Conservation (phyloP, 2,888 invertebrate genomes). For the Formica aserva region DNA sequence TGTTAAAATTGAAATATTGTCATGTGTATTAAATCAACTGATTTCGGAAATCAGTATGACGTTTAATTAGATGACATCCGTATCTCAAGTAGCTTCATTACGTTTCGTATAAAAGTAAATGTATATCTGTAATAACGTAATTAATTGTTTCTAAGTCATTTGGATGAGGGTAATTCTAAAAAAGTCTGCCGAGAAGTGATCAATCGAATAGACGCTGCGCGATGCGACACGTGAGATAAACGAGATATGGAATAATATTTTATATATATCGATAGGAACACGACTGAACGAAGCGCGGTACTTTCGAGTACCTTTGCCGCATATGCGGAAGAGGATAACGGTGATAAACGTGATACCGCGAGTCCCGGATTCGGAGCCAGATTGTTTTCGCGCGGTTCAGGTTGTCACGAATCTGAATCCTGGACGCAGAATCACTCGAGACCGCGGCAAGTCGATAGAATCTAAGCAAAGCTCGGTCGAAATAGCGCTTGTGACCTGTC, state of each 20-base stretch:
- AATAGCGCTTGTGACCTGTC: slow-evolving; percentile 58
- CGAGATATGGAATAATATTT: slow-evolving; percentile 1
- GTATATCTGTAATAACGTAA: not conserved
- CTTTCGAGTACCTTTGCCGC: slow-evolving; percentile 73
- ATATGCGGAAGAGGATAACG: slow-evolving; percentile 74
- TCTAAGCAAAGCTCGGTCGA: slow-evolving; percentile 72
- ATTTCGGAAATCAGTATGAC: not conserved
- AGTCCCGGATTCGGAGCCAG: slow-evolving; percentile 17
- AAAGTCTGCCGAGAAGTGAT: too few relatives aligned
- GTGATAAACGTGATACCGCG: slow-evolving; percentile 71
- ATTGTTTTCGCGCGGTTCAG: not conserved
- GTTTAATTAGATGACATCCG: not conserved
- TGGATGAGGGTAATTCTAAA: not conserved
- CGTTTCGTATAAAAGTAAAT: not conserved
- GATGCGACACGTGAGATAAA: not conserved
- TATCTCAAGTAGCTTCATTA: not conserved
- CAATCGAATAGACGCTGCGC: not conserved
- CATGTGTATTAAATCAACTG: not conserved
- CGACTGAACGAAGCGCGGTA: slow-evolving; percentile 74
- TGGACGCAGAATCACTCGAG: slow-evolving; percentile 17
- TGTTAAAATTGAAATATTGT: not conserved
- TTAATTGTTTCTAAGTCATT: not conserved
- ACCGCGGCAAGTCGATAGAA: slow-evolving; percentile 56
- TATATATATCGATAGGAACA: slow-evolving; percentile 67
- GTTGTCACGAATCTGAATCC: slow-evolving; percentile 52